Evolutionary conservation across 1,140 invertebrate genomes (phyloP).

Genomic region (Dendroctonus valens): DNA sequence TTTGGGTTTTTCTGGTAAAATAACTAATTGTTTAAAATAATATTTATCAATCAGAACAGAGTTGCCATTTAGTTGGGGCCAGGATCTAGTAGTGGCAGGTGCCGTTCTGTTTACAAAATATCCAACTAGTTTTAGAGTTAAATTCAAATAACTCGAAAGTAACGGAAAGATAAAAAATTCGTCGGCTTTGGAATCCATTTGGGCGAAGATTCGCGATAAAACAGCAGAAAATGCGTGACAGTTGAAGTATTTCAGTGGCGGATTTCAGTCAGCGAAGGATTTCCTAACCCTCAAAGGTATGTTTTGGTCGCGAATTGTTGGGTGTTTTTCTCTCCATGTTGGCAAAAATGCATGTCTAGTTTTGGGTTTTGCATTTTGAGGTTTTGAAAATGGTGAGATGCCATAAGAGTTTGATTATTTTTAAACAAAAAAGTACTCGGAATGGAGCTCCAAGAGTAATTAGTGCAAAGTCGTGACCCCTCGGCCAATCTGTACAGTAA

Average conservation of each 20-base stretch:
- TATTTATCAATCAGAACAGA: too few relatives aligned
- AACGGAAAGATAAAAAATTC: background rate
- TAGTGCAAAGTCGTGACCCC: background rate
- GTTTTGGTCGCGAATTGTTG: background rate
- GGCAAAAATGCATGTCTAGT: conserved; percentile 17
- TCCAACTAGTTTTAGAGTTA: too few relatives aligned
- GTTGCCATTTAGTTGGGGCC: too few relatives aligned
- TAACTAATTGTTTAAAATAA: too few relatives aligned
- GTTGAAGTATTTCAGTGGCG: background rate
- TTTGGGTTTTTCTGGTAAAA: too few relatives aligned
- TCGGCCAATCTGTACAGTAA: background rate
- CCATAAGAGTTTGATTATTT: conserved; percentile 1
- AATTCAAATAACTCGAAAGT: background rate
- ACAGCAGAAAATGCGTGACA: background rate
- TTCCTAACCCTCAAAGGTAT: background rate
- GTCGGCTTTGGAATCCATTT: background rate
- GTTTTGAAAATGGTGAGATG: conserved; percentile 14
- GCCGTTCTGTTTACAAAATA: too few relatives aligned
- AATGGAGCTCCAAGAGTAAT: background rate
- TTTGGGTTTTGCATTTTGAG: background rate
- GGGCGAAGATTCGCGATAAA: background rate
- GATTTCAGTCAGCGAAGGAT: background rate
- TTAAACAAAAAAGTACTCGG: conserved; percentile 3
- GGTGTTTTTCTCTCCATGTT: conserved; percentile 14
- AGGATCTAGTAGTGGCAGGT: too few relatives aligned